A percentile compares a stretch with the other conserved stretches of the same genome.
These are phyloP conservation scores for Tragopan temminckii DNA, from an alignment of 2,797 vertebrate species.

Conservation along the genomic window DNA sequence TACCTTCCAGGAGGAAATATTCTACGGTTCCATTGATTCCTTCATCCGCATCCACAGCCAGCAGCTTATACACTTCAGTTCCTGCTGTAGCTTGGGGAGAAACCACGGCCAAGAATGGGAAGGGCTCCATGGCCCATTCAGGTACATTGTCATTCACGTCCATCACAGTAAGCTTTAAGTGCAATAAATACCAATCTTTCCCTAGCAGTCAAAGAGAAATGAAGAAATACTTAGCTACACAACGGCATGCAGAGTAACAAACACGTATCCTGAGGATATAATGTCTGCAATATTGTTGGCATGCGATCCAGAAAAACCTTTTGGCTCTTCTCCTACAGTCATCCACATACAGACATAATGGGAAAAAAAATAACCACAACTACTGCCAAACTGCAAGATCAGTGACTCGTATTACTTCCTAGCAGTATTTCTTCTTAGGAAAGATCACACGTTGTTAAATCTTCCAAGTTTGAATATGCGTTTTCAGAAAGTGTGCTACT, in stretches of 20 bases:
- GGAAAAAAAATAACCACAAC: neutral
- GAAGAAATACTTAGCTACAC: neutral
- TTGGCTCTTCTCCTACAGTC: neutral
- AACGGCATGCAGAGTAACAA: neutral
- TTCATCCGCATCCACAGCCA: slow-evolving; percentile 88
- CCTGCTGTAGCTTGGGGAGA: slow-evolving; percentile 79
- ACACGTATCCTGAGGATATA: neutral
- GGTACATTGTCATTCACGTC: slow-evolving; percentile 90
- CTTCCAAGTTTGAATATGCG: neutral
- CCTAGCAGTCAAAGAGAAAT: slow-evolving; percentile 72
- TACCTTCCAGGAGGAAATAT: slow-evolving; percentile 91
- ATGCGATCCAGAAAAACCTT: neutral
- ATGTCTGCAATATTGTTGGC: neutral
- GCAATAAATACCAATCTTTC: slow-evolving; percentile 87
- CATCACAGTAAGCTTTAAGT: slow-evolving; percentile 85
- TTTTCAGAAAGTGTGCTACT: neutral
- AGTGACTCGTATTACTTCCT: neutral
- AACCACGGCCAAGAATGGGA: slow-evolving; percentile 87
- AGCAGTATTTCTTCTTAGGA: neutral
- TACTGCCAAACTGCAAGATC: neutral
- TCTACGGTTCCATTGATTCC: slow-evolving; percentile 88
- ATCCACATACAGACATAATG: neutral
- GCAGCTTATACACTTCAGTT: slow-evolving; percentile 87
- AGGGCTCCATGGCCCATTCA: slow-evolving; percentile 89
- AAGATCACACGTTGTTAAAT: neutral